Conservation (phyloP, 1,140 invertebrate species). For the Lysiphlebus fabarum region DNA sequence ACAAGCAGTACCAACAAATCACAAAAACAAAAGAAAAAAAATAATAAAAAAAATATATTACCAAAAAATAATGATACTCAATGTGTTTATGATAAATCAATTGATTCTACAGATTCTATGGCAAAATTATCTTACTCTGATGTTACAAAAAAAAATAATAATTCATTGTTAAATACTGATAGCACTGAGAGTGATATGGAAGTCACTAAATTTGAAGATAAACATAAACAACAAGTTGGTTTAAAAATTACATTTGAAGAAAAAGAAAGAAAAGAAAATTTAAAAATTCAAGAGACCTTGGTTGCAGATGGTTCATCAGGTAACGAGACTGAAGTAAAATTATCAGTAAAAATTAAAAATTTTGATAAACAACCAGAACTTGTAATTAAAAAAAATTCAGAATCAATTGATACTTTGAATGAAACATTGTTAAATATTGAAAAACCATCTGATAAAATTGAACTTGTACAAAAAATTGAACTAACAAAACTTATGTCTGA, state of each 20-base stretch:
- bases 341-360: neutral
- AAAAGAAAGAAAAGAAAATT: conserved; percentile 6
- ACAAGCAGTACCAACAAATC: conserved; percentile 10
- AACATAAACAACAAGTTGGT: conserved; percentile 12
- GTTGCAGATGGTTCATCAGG: neutral
- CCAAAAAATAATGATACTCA: conserved; percentile 18
- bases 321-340: too few relatives aligned
- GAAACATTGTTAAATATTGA: conserved; percentile 39
- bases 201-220: conserved; percentile 2
- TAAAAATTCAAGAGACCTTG: conserved; percentile 1
- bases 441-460: conserved; percentile 26
- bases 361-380: conserved; percentile 17
- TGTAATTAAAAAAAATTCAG: conserved; percentile 29
- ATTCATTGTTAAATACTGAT: conserved; percentile 1
- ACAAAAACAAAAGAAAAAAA: conserved; percentile 33
- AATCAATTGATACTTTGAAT: conserved; percentile 40
- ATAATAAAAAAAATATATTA: conserved; percentile 9
- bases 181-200: conserved; percentile 14
- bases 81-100: conserved; percentile 28
- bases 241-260: conserved; percentile 1
- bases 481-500: conserved; percentile 52
- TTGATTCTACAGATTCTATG: conserved; percentile 19
- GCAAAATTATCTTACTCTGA: conserved; percentile 36
- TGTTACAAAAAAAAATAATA: conserved; percentile 29
- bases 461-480: conserved; percentile 39